Evolutionary conservation across 2,797 vertebrate species (phyloP).

Genomic region (Erithacus rubecula): DNA sequence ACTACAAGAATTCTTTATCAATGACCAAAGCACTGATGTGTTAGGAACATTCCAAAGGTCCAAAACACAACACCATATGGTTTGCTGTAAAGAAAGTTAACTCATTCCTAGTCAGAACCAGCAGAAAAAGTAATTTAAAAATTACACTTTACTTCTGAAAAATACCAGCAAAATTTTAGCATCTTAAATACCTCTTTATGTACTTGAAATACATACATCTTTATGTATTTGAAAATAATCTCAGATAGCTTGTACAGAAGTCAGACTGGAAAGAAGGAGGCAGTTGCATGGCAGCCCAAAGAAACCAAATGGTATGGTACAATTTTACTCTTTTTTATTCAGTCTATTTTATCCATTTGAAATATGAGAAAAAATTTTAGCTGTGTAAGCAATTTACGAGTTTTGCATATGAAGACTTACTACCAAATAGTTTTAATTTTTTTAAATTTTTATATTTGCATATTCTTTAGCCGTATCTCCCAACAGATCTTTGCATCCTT

Average conservation of each 20-base stretch:
- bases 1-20: not conserved
- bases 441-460: not conserved
- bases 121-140: not conserved
- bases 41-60: not conserved
- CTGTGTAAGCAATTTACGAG: not conserved
- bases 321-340: not conserved
- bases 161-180: not conserved
- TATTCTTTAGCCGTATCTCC: not conserved
- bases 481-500: not conserved
- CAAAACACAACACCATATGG: not conserved
- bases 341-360: not conserved
- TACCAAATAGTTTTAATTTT: not conserved
- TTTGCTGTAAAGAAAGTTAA: not conserved
- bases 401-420: not conserved
- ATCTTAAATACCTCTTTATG: not conserved
- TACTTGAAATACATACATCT: not conserved
- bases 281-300: not conserved
- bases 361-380: not conserved
- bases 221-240: not conserved
- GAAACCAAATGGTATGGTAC: not conserved
- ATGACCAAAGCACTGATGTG: not conserved
- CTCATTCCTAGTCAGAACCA: not conserved
- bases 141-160: not conserved
- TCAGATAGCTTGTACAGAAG: not conserved
- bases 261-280: not conserved